Evolutionary conservation across 1,140 invertebrate genomes (phyloP).

Genomic region (Drosophila gunungcola): DNA sequence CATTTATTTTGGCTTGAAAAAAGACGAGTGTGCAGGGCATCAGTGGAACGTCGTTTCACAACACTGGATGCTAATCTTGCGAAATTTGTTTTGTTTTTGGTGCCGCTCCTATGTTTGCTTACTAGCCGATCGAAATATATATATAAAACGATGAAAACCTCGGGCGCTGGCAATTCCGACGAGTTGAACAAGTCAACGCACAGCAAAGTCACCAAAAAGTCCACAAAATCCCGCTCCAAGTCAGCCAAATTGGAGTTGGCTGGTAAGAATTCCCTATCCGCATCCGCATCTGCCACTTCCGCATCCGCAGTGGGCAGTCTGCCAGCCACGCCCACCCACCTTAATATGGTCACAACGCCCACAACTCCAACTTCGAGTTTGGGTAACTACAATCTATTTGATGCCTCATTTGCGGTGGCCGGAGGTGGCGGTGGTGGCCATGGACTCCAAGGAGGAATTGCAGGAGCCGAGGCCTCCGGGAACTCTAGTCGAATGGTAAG

Average conservation of each 20-base stretch:
- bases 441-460: conserved; percentile 11
- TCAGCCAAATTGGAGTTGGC: conserved; percentile 63
- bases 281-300: conserved; percentile 12
- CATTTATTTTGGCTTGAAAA: background rate
- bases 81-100: conserved; percentile 18
- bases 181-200: conserved; percentile 62
- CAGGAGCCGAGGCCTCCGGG: conserved; percentile 25
- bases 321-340: conserved; percentile 55
- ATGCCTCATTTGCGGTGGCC: conserved; percentile 61
- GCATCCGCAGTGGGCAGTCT: conserved; percentile 39
- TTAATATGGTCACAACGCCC: conserved; percentile 69
- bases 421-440: conserved; percentile 51
- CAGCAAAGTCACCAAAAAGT: conserved; percentile 73
- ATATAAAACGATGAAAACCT: conserved; percentile 63
- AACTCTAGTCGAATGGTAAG: conserved; percentile 43
- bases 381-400: conserved; percentile 65
- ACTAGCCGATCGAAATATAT: conserved; percentile 8
- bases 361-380: conserved; percentile 69
- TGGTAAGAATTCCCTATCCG: conserved; percentile 24
- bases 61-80: background rate
- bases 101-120: too few species aligned
- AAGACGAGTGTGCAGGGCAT: too few species aligned
- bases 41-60: background rate
- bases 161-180: conserved; percentile 53
- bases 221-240: conserved; percentile 77